phyloP scores from a whole-genome alignment of 2,113 vertebrate genomes.

The Rhea americana region DNA sequence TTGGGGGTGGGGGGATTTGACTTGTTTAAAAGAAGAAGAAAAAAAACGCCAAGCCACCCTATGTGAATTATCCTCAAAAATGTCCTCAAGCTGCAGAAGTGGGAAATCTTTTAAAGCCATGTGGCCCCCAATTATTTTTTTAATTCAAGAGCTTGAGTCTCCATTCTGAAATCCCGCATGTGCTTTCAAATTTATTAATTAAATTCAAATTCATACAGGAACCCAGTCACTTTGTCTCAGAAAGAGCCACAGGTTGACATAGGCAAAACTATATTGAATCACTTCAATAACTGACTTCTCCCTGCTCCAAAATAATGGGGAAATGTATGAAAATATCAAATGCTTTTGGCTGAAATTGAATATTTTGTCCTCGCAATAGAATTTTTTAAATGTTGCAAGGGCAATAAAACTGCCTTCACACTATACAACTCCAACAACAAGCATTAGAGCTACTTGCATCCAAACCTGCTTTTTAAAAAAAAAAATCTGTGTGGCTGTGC shows the following conservation, averaged over 20 bases:
- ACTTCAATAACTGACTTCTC: not conserved
- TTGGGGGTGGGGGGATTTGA: not conserved
- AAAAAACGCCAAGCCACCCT: not conserved
- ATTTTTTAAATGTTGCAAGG: not conserved
- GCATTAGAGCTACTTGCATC: not conserved
- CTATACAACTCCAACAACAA: not conserved
- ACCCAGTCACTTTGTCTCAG: not conserved
- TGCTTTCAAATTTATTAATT: not conserved
- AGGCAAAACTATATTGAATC: not conserved
- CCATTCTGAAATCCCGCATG: not conserved
- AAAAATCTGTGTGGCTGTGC: not conserved
- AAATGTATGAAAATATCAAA: not conserved
- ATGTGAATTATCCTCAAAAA: not conserved
- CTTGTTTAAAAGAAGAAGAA: not conserved
- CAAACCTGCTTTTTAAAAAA: not conserved
- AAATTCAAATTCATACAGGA: not conserved
- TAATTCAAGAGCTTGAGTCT: not conserved
- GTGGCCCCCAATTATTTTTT: not conserved
- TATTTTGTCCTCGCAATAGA: not conserved
- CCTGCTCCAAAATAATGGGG: not conserved
- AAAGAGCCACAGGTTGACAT: not conserved
- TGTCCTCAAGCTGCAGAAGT: not conserved
- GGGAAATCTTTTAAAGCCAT: not conserved
- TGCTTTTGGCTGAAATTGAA: not conserved
- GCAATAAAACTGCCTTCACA: conserved; percentile 31